Evolutionary conservation across 2,888 invertebrate species (phyloP), one percentile per base, ranked within the genome.

Genomic region (Scaptomyza flava): DNA sequence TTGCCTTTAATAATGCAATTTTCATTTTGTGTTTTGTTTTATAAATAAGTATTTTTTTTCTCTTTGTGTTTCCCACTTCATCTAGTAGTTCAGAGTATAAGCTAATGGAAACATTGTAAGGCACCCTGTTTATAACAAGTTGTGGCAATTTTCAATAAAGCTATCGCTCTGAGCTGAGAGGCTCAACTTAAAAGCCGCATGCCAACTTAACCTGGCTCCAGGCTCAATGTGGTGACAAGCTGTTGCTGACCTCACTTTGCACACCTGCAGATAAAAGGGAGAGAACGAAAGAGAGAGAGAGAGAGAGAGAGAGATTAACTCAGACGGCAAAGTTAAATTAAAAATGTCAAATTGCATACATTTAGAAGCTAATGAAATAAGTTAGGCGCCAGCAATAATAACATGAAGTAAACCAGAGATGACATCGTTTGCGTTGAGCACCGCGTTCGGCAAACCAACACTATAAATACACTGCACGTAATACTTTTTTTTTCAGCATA

Each of bases 311-410:
- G 17, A 17, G 17, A 31, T 5, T n/a, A 54, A 31, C 17, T 17
- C 17, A 17, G 17, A 17, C 17, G 17, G 17, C 17, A 17, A 85
- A 89, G 79, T 85, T 85, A 85, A 89, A 87, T 89, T 89, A 85
- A 79, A 86, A 87, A 87, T 85, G 76, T 87, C 86, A 87, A 87
- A 85, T 87, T 85, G 85, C 87, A 85, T 87, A 79, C 87, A 85
- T 85, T 87, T 79, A 85, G 82, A 73, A 80, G 87, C 87, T 85
- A 89, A 89, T 89, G 82, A 85, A 85, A 85, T 85, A 85, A 87
- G 86, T 89, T 88, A 73, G 76, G 79, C 67, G 69, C 77, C 85
- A 86, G 68, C 54, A 68, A 46, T 50, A 60, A 46, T 50, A 60
- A 46, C 42, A 30, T 33, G 11, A 27, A 33, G 9, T 41, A 9